Base-by-base conservation (phyloP, 1,140 invertebrate genomes). In the Brachionus rotundiformis region DNA sequence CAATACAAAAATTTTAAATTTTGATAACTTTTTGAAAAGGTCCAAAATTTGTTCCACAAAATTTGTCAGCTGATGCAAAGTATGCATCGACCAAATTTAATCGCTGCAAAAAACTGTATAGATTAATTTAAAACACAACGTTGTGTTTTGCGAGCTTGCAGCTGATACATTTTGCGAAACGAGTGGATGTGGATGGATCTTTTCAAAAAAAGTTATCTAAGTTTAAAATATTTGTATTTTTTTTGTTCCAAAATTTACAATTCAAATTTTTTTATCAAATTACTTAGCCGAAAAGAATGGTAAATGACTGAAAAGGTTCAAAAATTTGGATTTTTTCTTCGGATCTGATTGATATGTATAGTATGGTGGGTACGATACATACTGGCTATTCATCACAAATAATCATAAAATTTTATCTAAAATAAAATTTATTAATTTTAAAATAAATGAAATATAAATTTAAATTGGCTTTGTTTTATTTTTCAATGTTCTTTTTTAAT, bases 221-320 rank as follows among this genome's bases (percentile, higher is more conserved):
- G n/a, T n/a, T n/a, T n/a, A n/a, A n/a, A n/a, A n/a, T n/a, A n/a
- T n/a, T n/a, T n/a, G n/a, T n/a, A n/a, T n/a, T n/a, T n/a, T n/a
- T n/a, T n/a, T n/a, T n/a, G n/a, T 33, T 36, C 16, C 23, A 39
- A 68, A 36, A n/a, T 68, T 19, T 36, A 39, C 36, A 16, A 19
- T 39, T 19, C 16, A 16, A 16, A 36, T n/a, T 19, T 10, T 19
- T 68, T 16, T 3, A 68, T 6, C 16, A 36, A 68, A 33, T 5
- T 68, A 68, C 63, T 16, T 41, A 16, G 68, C 25, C 0, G 68
- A 44, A 16, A 73, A 41, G 44, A 23, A 73, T 3, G 68, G 68
- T 4, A 73, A 25, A 73, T 73, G 68, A 73, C 68, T 41, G 25
- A 73, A 73, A 11, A 44, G 3, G 10, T 25, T 44, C 29, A 73